phyloP scores from a whole-genome alignment of 2,888 invertebrate genomes.

The Drepanosiphum platanoidis region DNA sequence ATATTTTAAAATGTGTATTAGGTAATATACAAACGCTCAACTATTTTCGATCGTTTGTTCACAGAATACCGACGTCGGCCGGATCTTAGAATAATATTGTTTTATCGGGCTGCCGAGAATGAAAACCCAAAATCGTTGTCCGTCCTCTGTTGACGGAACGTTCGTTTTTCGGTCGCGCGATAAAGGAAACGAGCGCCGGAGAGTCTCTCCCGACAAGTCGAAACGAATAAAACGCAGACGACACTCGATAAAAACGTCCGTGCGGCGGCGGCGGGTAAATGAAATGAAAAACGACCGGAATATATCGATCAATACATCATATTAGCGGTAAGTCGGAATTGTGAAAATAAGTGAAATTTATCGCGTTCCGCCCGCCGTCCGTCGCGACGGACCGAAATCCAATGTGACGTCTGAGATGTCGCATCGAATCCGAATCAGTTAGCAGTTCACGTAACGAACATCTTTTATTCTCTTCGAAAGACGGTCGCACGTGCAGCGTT shows the following conservation, averaged over 20 bases:
- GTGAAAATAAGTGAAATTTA: conserved; percentile 12
- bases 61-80: too few species aligned
- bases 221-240: neutral
- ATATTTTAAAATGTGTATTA: too few species aligned
- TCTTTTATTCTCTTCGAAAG: conserved; percentile 4
- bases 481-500: conserved; percentile 10
- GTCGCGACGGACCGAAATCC: neutral
- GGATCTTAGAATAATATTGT: too few species aligned
- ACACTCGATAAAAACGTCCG: neutral
- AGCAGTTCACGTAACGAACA: conserved; percentile 10
- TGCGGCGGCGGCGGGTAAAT: neutral
- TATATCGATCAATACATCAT: conserved; percentile 15
- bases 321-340: neutral
- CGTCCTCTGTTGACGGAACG: too few species aligned
- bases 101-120: too few species aligned
- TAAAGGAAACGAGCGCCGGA: too few species aligned
- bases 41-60: too few species aligned
- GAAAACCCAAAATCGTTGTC: too few species aligned
- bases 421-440: conserved; percentile 30
- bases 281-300: conserved; percentile 24
- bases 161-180: too few species aligned
- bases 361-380: neutral
- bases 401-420: conserved; percentile 29
- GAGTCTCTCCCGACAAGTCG: too few species aligned
- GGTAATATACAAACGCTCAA: too few species aligned